These are phyloP conservation scores for Drosophila multiciliata DNA, from an alignment of 2,888 invertebrate genomes.

Conservation along the genomic window DNA sequence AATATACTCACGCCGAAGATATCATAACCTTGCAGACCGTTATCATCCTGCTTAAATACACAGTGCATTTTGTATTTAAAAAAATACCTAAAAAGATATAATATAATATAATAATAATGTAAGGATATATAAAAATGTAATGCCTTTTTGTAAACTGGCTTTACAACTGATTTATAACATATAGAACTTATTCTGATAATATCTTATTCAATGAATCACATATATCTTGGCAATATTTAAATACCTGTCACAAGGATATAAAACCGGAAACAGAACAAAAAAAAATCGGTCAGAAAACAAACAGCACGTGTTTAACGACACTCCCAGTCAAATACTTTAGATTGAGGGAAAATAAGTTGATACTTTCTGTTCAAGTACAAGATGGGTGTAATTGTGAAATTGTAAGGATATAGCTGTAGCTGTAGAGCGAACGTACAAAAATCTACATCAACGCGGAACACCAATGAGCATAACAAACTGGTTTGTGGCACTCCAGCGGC, in stretches of 20 bases:
- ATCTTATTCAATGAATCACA: neutral
- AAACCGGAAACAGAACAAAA: neutral
- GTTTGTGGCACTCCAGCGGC: slow-evolving; percentile 39
- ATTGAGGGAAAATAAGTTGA: slow-evolving; percentile 25
- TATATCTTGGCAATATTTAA: neutral
- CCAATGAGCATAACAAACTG: slow-evolving; percentile 35
- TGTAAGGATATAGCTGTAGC: slow-evolving; percentile 4
- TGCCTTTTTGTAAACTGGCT: neutral
- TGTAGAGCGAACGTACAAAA: slow-evolving; percentile 7
- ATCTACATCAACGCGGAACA: slow-evolving; percentile 14
- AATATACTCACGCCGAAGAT: neutral
- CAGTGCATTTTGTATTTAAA: neutral
- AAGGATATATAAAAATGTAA: neutral
- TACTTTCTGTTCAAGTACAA: slow-evolving; percentile 13
- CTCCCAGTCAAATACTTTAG: slow-evolving; percentile 19
- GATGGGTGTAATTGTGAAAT: no score
- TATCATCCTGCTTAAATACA: neutral
- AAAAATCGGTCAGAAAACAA: neutral
- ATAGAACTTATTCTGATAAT: neutral
- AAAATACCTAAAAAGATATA: neutral
- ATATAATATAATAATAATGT: no score
- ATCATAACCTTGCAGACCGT: neutral
- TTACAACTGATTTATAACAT: neutral
- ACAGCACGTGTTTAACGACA: slow-evolving; percentile 23
- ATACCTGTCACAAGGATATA: neutral